Evolutionary conservation across 2,797 vertebrate species (phyloP).

Genomic region (Ataeniobius toweri): DNA sequence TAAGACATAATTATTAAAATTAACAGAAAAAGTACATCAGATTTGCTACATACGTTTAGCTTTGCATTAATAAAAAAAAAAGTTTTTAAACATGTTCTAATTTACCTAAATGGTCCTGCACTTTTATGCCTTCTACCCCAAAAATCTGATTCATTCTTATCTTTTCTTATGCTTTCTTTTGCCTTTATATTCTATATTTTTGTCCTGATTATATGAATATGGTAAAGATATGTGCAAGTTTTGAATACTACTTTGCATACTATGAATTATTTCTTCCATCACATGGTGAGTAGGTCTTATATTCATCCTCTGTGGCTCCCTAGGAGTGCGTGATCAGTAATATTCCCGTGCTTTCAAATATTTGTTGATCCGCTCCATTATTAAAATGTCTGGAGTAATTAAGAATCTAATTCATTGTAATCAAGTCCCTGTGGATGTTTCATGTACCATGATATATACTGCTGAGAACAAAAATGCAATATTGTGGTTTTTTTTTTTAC

Average conservation of each 20-base stretch:
- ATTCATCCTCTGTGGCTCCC: background rate
- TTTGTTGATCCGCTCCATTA: constrained; percentile 16
- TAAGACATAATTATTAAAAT: background rate
- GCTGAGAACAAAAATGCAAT: constrained; percentile 27
- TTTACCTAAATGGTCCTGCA: background rate
- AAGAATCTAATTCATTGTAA: constrained; percentile 49
- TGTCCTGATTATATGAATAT: background rate
- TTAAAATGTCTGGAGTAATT: constrained; percentile 59
- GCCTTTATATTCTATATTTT: background rate
- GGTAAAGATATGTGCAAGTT: background rate
- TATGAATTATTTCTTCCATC: background rate
- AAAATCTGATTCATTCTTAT: too few species aligned
- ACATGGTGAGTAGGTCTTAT: background rate
- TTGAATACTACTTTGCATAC: background rate
- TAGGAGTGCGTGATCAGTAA: constrained; percentile 21
- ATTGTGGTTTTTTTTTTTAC: constrained; percentile 29
- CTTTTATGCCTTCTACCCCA: background rate
- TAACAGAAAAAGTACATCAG: background rate
- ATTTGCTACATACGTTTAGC: background rate
- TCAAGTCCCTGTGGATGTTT: constrained; percentile 56
- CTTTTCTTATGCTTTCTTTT: background rate
- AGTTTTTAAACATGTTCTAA: background rate
- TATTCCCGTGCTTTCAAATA: constrained; percentile 41
- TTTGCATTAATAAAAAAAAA: background rate
- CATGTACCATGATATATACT: constrained; percentile 42